Evolutionary conservation across 2,888 invertebrate species (phyloP), one percentile per base, ranked within the genome.

Genomic region (Prenolepis imparis): DNA sequence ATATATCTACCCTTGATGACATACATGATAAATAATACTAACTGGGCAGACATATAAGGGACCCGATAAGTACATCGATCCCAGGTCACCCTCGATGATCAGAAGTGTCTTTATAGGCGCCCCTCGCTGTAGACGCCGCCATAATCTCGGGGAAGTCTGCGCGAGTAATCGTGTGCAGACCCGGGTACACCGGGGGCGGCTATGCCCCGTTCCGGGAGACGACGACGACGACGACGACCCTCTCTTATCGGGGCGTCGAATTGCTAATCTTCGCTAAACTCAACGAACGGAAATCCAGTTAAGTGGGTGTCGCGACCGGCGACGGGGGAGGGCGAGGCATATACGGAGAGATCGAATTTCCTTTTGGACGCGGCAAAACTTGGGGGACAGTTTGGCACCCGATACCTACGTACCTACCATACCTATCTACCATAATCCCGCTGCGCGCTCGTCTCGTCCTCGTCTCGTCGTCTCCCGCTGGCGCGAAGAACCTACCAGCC

Each of bases 221-320:
- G 61, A 39, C 63, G 57, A 44, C 52, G 66, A 24, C 3, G 32
- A 63, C 57, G 74, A 57, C 68, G 82, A 74, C 74, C 82, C 74
- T 67, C 82, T 73, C 82, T 82, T 87, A 86, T 88, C 84, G 68
- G 77, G 66, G 89, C 87, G 84, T 88, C 90, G 90, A 84, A 89
- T 90, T 90, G 88, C 88, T 91, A 91, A 91, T 90, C 90, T 89
- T 88, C 80, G 83, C 87, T 87, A 90, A 90, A 90, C 90, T 90
- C 90, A 85, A 85, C 83, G 68, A 85, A 88, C 86, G 86, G 88
- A 88, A 88, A 91, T 90, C 88, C 88, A 86, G 88, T 88, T 89
- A 91, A 89, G 89, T 90, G 90, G 90, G 90, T 89, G 88, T 87
- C 85, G 84, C 85, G 88, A 85, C 86, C 89, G 90, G 85, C 86